These are phyloP conservation scores for Prunella himalayana DNA, from an alignment of 2,113 vertebrate genomes.

Conservation along the genomic window DNA sequence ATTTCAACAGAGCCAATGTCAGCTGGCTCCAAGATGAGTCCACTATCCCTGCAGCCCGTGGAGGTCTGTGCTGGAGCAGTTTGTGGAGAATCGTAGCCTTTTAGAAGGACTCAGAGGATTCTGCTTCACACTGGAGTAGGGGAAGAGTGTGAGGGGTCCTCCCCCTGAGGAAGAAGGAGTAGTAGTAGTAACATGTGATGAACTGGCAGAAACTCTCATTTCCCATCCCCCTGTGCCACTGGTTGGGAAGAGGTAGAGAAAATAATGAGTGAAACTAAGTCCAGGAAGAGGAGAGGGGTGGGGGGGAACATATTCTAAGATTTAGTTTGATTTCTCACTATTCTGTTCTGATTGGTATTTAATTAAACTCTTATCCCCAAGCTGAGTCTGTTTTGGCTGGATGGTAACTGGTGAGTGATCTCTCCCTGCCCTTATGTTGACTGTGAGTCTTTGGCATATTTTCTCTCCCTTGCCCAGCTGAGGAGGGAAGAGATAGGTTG, in stretches of 20 bases:
- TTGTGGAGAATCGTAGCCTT: background rate
- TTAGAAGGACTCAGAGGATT: background rate
- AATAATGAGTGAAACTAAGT: background rate
- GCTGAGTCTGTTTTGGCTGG: background rate
- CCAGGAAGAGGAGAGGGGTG: background rate
- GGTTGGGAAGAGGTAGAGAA: background rate
- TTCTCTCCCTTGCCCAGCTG: background rate
- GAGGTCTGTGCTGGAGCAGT: background rate
- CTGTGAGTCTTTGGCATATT: rapidly evolving
- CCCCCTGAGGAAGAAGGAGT: background rate
- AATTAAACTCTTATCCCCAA: background rate
- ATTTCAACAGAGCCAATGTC: background rate
- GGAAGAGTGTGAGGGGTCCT: background rate
- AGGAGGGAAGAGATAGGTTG: background rate
- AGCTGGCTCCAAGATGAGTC: background rate
- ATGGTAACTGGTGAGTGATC: background rate
- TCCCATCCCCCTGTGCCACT: rapidly evolving
- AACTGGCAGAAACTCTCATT: background rate
- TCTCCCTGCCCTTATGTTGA: background rate
- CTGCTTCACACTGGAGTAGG: background rate
- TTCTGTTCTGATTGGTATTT: background rate
- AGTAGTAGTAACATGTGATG: background rate
- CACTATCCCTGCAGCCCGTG: background rate
- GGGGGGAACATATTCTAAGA: background rate
- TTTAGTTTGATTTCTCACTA: background rate